Base-by-base conservation (phyloP, 2,113 vertebrate species). In the Albula glossodonta region DNA sequence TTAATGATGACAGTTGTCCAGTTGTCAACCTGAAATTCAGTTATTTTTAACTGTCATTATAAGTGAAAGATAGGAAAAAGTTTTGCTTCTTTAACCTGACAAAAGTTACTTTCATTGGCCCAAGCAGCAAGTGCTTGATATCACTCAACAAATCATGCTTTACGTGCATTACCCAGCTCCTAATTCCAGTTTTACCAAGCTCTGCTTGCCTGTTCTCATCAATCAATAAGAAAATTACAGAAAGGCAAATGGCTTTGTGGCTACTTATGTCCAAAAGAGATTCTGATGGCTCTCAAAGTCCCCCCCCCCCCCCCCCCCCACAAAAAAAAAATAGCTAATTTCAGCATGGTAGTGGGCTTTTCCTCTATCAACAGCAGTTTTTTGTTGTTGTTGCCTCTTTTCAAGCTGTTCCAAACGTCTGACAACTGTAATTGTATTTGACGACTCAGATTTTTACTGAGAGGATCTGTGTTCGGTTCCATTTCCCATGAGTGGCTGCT, bases 371-470 rank as follows among this genome's bases (percentile, higher is more conserved):
- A 88, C 89, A 31, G 50, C 63, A 7, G 88, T 90, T 90, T 86
- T 83, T 66, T 60, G 11, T 13, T 66, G 17, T 66, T 22, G 22
- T 66, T 66, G 22, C 60, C 12, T 11, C 88, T 88, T 92, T 91
- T 93, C 91, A 93, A 90, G 90, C 90, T 84, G 89, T 90, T 94
- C 94, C 94, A 96, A 93, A 93, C 92, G 89, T 94, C 92, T 94
- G 93, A 95, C 94, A 94, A 91, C 90, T 89, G 87, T 88, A 85
- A 86, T 88, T 93, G 94, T 93, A 95, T 94, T 95, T 94, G 94
- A 94, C 93, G 91, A 93, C 92, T 93, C 93, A 91, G 31, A 93
- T 94, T 94, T 66, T 91, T 85, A 83, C 92, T 91, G 70, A 83
- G 87, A 83, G 92, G 93, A 89, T 91, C 82, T 91, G 87, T 91